Percentiles rank a stretch among this genome's conserved stretches.
These are phyloP conservation scores for Halisarca cf. caerulea DNA, from an alignment of 37 sponge, comb jelly and placozoan species.

Conservation along the genomic window DNA sequence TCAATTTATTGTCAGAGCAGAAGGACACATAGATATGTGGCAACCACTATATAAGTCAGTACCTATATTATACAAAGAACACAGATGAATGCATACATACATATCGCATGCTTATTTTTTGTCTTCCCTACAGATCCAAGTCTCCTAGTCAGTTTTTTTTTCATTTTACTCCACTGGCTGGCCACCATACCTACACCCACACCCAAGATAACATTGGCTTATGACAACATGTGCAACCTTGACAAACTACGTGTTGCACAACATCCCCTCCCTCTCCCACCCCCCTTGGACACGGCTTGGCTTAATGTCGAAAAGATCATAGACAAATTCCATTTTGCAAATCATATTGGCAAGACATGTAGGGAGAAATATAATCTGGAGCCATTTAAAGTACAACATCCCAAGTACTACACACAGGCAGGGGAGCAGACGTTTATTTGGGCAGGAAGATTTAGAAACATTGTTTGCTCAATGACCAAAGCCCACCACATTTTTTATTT, in stretches of 20 bases:
- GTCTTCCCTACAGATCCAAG: constrained; percentile 40
- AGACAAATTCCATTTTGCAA: constrained; percentile 23
- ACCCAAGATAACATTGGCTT: constrained; percentile 10
- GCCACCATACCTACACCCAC: not conserved
- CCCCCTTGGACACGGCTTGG: not conserved
- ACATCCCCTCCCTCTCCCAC: constrained; percentile 34
- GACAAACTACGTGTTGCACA: constrained; percentile 18
- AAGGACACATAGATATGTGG: constrained; percentile 23
- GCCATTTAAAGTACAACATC: constrained; percentile 3
- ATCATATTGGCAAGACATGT: constrained; percentile 26
- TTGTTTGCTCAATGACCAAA: constrained; percentile 39
- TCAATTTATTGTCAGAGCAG: not conserved
- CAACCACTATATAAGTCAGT: constrained; percentile 41
- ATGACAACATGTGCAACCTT: constrained; percentile 61
- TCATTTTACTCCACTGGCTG: constrained; percentile 22
- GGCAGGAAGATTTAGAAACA: constrained; percentile 32
- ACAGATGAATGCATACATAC: too few species aligned
- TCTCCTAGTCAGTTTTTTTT: constrained; percentile 45
- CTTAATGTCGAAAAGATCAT: constrained; percentile 20
- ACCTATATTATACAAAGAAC: too few species aligned
- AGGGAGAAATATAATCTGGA: not conserved
- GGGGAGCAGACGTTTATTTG: constrained; percentile 57
- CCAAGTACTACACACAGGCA: constrained; percentile 2
- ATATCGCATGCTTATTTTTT: too few species aligned
- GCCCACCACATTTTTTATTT: constrained; percentile 35